Evolutionary conservation across 2,113 vertebrate genomes (phyloP).

Genomic region (Pseudopodoces humilis): DNA sequence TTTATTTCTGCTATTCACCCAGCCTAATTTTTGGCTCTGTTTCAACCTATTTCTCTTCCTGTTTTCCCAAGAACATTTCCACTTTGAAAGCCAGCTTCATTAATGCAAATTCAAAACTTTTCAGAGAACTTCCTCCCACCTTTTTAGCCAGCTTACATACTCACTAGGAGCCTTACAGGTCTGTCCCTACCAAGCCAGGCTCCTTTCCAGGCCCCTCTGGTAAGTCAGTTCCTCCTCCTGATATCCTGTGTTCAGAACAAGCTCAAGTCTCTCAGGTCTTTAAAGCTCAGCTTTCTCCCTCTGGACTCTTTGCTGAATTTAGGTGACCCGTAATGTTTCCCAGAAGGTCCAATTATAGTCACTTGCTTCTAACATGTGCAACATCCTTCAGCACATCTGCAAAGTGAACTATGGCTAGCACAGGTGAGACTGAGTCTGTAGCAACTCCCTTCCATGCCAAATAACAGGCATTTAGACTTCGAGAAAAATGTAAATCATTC

Average conservation of each 20-base stretch:
- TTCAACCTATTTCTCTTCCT: conserved; percentile 49
- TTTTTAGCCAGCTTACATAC: not conserved
- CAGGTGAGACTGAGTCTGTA: not conserved
- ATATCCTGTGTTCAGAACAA: conserved; percentile 6
- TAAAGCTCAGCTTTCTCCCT: conserved; percentile 9
- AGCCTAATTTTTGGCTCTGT: conserved; percentile 10
- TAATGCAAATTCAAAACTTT: conserved; percentile 34
- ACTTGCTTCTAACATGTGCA: not conserved
- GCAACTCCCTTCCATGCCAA: not conserved
- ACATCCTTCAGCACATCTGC: conserved; percentile 33
- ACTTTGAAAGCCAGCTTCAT: conserved; percentile 14
- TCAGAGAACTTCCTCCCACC: not conserved
- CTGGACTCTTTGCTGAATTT: conserved; percentile 21
- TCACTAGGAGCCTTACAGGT: not conserved
- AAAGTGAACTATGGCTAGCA: not conserved
- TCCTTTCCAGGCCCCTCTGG: not conserved
- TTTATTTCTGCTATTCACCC: conserved; percentile 32
- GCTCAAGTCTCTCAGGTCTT: not conserved
- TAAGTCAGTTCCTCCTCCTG: not conserved
- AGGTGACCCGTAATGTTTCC: conserved; percentile 42
- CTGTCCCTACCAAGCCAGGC: not conserved
- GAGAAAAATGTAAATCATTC: not conserved
- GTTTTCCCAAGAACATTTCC: conserved; percentile 29
- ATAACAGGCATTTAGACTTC: not conserved
- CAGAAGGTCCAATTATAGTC: conserved; percentile 44